These are phyloP conservation scores for Mionectes macconnelli DNA, from an alignment of 2,113 vertebrate genomes.

Conservation along the genomic window DNA sequence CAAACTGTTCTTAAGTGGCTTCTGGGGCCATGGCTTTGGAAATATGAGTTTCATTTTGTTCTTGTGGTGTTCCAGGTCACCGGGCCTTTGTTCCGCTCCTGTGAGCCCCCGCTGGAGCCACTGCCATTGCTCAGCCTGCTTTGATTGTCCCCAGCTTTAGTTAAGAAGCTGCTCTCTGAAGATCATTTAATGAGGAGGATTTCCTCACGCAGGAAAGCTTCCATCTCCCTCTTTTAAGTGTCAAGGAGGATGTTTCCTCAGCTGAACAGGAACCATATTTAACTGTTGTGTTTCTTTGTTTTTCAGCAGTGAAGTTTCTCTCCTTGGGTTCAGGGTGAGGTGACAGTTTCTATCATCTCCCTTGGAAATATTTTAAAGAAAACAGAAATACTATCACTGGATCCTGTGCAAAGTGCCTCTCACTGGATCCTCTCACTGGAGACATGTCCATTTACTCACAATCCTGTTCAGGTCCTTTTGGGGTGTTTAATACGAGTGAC, in stretches of 20 bases:
- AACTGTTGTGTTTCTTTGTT: neutral
- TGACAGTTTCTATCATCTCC: neutral
- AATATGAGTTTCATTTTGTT: neutral
- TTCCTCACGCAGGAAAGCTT: neutral
- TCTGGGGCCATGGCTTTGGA: neutral
- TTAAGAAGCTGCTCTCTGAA: neutral
- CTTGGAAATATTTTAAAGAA: neutral
- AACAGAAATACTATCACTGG: fast-evolving
- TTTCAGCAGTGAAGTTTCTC: neutral
- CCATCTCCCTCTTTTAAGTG: neutral
- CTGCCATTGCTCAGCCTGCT: neutral
- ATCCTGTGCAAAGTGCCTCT: neutral
- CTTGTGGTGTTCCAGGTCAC: slow-evolving; percentile 6
- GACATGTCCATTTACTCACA: fast-evolving
- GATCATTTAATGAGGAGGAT: slow-evolving; percentile 1
- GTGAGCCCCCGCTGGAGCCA: neutral
- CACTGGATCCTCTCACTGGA: neutral
- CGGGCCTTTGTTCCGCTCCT: neutral
- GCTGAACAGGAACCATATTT: neutral
- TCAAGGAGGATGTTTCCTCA: neutral
- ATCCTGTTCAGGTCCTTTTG: fast-evolving
- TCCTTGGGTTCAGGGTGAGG: neutral
- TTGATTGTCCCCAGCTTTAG: neutral
- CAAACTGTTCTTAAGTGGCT: neutral
- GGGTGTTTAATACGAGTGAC: neutral